Conservation (phyloP, 2,797 vertebrate genomes). For the Muscicapa comitata region DNA sequence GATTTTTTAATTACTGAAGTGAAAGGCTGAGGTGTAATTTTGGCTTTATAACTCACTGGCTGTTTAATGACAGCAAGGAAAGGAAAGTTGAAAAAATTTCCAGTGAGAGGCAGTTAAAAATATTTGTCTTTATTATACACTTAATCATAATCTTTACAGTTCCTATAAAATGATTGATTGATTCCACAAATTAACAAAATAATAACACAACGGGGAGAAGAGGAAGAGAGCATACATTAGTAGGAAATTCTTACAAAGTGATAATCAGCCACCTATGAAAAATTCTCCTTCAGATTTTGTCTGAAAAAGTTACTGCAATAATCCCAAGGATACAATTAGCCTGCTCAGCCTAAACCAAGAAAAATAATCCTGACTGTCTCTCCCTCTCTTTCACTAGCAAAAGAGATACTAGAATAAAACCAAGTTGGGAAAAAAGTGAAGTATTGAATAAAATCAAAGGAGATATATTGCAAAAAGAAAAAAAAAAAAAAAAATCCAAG, state of each 20-base stretch:
- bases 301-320: neutral
- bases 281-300: neutral
- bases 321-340: neutral
- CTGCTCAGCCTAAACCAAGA: neutral
- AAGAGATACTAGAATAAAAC: neutral
- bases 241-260: neutral
- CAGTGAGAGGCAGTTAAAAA: neutral
- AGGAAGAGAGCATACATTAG: neutral
- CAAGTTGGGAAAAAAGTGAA: neutral
- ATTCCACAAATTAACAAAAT: neutral
- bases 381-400: neutral
- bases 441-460: neutral
- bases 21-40: neutral
- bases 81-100: neutral
- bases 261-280: neutral
- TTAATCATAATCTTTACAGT: neutral
- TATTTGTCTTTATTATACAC: neutral
- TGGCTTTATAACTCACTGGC: neutral
- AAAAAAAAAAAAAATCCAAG: neutral
- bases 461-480: neutral
- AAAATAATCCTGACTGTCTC: neutral
- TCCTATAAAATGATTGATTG: neutral
- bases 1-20: neutral
- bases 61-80: neutral
- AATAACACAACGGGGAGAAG: neutral